Conservation (phyloP, 2,797 vertebrate genomes). For the Amblyopsis hoosieri region DNA sequence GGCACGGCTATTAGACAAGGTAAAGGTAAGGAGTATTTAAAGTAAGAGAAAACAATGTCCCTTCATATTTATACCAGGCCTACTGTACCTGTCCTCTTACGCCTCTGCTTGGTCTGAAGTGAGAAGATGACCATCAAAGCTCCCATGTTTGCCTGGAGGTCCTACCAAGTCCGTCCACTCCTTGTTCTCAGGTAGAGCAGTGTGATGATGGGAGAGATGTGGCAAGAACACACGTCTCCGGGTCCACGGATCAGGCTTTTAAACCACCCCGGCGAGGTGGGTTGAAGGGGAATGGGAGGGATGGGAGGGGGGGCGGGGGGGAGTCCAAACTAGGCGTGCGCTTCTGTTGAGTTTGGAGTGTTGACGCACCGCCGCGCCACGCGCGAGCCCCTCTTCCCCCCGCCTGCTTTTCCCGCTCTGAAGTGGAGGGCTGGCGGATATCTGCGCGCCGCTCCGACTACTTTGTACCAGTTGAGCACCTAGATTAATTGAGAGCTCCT, state of each 20-base stretch:
- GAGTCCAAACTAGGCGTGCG: conserved; percentile 37
- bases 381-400: conserved; percentile 32
- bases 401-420: conserved; percentile 32
- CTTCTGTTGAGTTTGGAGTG: conserved; percentile 59
- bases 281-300: conserved; percentile 23
- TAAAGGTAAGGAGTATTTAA: not conserved
- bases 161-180: conserved; percentile 4
- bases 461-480: conserved; percentile 63
- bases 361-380: conserved; percentile 38
- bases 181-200: conserved; percentile 4
- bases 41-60: not conserved
- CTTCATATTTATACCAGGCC: not conserved
- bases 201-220: conserved; percentile 23
- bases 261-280: conserved; percentile 46
- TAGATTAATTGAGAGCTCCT: conserved; percentile 59
- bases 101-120: not conserved
- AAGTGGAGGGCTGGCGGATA: conserved; percentile 38
- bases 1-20: too few relatives aligned
- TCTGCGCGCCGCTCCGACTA: conserved; percentile 32
- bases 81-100: conserved; percentile 3
- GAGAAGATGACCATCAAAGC: conserved; percentile 10
- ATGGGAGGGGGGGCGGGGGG: conserved; percentile 21
- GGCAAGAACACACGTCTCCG: conserved; percentile 27
- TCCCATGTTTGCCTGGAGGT: not conserved
- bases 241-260: conserved; percentile 53